phyloP scores from a whole-genome alignment of 2,113 vertebrate species.

The Sphyrna mokarran region DNA sequence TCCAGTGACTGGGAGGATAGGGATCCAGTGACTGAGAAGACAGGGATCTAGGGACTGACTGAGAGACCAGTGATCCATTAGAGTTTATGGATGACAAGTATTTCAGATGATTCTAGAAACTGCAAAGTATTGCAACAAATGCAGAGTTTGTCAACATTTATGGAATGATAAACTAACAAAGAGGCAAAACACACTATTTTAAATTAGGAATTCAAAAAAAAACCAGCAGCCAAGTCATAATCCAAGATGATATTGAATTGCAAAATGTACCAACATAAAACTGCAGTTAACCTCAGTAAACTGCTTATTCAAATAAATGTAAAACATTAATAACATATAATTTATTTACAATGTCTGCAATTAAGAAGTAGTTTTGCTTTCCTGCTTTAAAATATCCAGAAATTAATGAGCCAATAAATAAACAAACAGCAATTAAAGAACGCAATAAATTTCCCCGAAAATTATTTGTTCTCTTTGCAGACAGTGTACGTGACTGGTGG shows the following conservation, averaged over 20 bases:
- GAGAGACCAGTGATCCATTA: background rate
- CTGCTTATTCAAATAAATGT: slow-evolving; percentile 35
- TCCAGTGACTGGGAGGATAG: no score
- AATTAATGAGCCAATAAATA: slow-evolving; percentile 35
- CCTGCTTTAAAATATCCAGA: background rate
- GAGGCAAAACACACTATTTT: background rate
- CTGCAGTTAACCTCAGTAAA: slow-evolving; percentile 17
- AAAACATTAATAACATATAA: background rate
- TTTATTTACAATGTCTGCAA: slow-evolving; percentile 23
- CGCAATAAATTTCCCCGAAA: background rate
- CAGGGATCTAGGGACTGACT: no score
- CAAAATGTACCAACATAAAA: slow-evolving; percentile 3
- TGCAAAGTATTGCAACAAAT: background rate
- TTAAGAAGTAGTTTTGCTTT: slow-evolving; percentile 13
- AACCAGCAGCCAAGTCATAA: background rate
- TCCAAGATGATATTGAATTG: background rate
- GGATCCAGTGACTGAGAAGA: no score
- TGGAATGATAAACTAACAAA: background rate
- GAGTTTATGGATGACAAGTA: background rate
- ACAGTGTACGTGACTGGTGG: background rate
- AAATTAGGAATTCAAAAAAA: background rate
- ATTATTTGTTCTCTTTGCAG: slow-evolving; percentile 1
- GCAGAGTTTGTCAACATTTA: background rate
- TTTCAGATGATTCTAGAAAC: background rate
- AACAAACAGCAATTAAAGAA: background rate